Conservation (phyloP, 2,797 vertebrate genomes). For the Odontamblyopus rebecca region DNA sequence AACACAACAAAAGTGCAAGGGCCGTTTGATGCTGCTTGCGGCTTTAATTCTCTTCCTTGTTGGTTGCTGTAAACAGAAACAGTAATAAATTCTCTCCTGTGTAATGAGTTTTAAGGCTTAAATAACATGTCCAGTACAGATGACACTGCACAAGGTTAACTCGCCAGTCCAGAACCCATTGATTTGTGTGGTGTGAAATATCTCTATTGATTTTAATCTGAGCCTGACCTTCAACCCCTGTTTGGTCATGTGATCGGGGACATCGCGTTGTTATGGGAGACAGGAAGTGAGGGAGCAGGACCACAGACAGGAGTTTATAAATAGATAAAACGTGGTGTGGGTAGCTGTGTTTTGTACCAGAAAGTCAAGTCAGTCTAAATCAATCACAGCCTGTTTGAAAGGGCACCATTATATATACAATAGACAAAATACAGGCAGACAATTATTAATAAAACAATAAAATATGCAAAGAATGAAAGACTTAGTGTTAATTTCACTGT, state of each 20-base stretch:
- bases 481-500: not conserved
- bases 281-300: not conserved
- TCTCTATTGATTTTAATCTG: slow-evolving; percentile 30
- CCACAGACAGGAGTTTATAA: not conserved
- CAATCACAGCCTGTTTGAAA: not conserved
- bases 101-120: not conserved
- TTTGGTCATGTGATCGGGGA: slow-evolving; percentile 9
- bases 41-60: not conserved
- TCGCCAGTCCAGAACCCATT: slow-evolving; percentile 13
- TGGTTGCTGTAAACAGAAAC: not conserved
- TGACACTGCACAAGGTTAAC: slow-evolving; percentile 30
- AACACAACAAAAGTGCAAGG: too few species aligned
- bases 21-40: too few species aligned
- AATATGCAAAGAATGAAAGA: not conserved
- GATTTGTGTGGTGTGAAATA: slow-evolving; percentile 28
- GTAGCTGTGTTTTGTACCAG: not conserved
- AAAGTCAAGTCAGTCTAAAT: not conserved
- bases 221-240: not conserved
- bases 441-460: not conserved
- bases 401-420: not conserved
- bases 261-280: not conserved
- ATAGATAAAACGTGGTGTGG: slow-evolving; percentile 5
- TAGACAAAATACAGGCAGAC: not conserved
- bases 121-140: not conserved
- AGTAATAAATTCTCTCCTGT: not conserved